These are phyloP conservation scores for Agrochola macilenta DNA, from an alignment of 2,888 invertebrate genomes.

Conservation along the genomic window DNA sequence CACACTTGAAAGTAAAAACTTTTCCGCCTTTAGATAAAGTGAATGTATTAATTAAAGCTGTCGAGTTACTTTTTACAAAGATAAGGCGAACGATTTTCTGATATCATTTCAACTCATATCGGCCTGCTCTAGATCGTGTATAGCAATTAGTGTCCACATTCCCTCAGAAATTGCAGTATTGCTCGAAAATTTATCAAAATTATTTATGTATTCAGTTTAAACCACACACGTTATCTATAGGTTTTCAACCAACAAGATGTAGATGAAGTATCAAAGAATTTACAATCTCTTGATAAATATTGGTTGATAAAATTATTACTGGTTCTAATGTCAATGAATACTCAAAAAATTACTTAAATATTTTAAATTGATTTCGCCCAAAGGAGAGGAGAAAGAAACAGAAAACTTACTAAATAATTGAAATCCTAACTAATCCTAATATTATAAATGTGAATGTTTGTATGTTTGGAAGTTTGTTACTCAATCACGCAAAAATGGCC, in stretches of 20 bases:
- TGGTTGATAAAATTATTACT: neutral
- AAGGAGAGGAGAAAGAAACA: neutral
- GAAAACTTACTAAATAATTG: neutral
- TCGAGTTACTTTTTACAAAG: conserved; percentile 38
- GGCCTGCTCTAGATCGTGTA: conserved; percentile 45
- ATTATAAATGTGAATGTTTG: no score
- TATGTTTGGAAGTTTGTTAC: no score
- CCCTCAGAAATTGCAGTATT: conserved; percentile 52
- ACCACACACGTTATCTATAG: conserved; percentile 42
- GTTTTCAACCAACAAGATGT: conserved; percentile 29
- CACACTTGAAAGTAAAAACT: conserved; percentile 17
- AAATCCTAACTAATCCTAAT: no score
- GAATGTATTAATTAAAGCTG: conserved; percentile 26
- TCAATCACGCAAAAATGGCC: no score
- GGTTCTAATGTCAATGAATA: neutral
- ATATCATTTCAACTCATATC: conserved; percentile 49
- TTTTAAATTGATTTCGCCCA: neutral
- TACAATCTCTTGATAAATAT: conserved; percentile 2
- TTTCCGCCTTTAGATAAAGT: conserved; percentile 6
- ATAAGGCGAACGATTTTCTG: conserved; percentile 40
- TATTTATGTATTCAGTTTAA: conserved; percentile 64
- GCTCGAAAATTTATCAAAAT: conserved; percentile 48
- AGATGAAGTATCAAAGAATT: neutral
- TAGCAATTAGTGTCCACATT: conserved; percentile 65
- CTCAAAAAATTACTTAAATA: neutral